Evolutionary conservation across 1,140 invertebrate genomes (phyloP), one percentile per base, ranked within the genome.

Genomic region (Drosophila willistoni): DNA sequence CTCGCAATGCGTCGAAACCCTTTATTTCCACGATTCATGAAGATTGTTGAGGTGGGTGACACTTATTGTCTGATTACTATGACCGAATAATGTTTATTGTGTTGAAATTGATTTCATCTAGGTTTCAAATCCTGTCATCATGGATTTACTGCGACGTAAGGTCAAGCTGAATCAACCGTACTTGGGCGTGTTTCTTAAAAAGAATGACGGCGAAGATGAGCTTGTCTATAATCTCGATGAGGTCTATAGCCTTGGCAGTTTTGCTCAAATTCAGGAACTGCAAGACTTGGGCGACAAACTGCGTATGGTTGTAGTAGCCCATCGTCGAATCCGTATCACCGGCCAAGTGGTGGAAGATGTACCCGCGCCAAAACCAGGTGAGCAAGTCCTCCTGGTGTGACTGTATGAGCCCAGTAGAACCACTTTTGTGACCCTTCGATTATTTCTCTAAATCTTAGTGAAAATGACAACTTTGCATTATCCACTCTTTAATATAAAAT

Each of bases 21-120:
- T 39, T 96, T 99, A 1, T 99, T 99, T 94, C 99, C 99, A 44
- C 95, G 97, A 83, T 99, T 99, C 93, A 98, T 99, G 70, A 99
- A 99, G 93, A 95, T 99, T 72, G 96, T 99, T 73, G 98, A 99
- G 93, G 96, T 98, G 92, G 90, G 84, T 33, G 19, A 3, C 5
- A 29, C 9, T 19, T 19, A 1, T 7, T 4, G 29, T 14, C 10
- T 2, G 9, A 10, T 12, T 59, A 2, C 42, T 42, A 7, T 51
- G 34, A 4, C 44, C 41, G 17, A 36, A 17, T 25, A 5, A 14
- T 59, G 1, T 13, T 3, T 54, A 9, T 17, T 29, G 5, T 7
- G 29, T 29, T 29, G 29, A 10, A 34, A 6, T 13, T 17, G 29
- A 29, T 42, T 56, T 93, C 12, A 5, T 39, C 12, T 90, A 97